phyloP scores from a whole-genome alignment of 35 echinoderm and acorn worm genomes.

The Chiridota heheva region DNA sequence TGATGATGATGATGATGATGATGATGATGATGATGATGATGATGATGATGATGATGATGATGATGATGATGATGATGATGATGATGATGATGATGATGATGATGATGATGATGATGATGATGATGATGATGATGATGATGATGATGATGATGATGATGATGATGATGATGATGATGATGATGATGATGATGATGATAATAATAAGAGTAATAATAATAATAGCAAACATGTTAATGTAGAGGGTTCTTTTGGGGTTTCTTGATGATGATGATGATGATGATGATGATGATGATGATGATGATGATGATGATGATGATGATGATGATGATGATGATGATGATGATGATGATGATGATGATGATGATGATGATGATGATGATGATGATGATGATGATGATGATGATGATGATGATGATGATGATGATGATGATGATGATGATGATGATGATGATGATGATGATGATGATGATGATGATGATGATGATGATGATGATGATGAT shows the following conservation, averaged over 20 bases:
- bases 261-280: slow-evolving; percentile 6
- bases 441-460: neutral
- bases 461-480: slow-evolving; percentile 5
- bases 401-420: slow-evolving; percentile 5
- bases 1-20: slow-evolving; percentile 4
- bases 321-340: slow-evolving; percentile 5
- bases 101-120: neutral
- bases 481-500: slow-evolving; percentile 5
- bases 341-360: slow-evolving; percentile 6
- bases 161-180: slow-evolving; percentile 5
- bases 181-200: slow-evolving; percentile 1
- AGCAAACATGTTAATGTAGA: too few species aligned
- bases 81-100: slow-evolving; percentile 5
- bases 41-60: slow-evolving; percentile 5
- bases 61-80: neutral
- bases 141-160: slow-evolving; percentile 5
- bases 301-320: slow-evolving; percentile 6
- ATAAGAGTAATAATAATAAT: too few species aligned
- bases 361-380: slow-evolving; percentile 6
- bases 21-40: slow-evolving; percentile 5
- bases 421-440: slow-evolving; percentile 5
- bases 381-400: slow-evolving; percentile 5
- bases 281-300: slow-evolving; percentile 6
- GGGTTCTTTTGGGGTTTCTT: too few species aligned
- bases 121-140: slow-evolving; percentile 5